These are phyloP conservation scores for Philonicus albiceps DNA, from an alignment of 2,888 invertebrate genomes.

Conservation along the genomic window DNA sequence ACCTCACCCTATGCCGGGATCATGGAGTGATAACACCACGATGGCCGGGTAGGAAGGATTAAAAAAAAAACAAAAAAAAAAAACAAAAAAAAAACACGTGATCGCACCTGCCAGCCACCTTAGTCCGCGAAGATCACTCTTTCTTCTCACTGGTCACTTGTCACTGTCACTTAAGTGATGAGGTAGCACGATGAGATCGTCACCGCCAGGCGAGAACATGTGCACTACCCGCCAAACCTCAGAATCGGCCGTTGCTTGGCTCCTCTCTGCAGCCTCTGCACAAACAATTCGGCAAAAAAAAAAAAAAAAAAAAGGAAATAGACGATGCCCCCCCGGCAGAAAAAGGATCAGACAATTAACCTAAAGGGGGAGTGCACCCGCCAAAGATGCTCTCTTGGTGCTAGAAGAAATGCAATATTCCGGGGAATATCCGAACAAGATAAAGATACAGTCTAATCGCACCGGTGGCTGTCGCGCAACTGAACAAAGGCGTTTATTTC, in stretches of 20 bases:
- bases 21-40: background rate
- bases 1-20: background rate
- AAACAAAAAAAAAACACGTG: background rate
- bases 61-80: background rate
- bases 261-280: background rate
- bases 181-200: background rate
- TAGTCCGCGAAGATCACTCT: background rate
- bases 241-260: background rate
- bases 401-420: conserved; percentile 13
- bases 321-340: too few species aligned
- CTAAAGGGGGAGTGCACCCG: conserved; percentile 15
- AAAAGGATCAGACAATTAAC: conserved; percentile 1
- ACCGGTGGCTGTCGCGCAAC: conserved; percentile 73
- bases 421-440: conserved; percentile 25
- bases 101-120: background rate
- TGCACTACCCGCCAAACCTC: background rate
- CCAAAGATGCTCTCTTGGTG: background rate
- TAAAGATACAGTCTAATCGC: conserved; percentile 63
- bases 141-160: background rate
- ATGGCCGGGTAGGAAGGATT: background rate
- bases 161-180: background rate
- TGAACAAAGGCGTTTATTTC: conserved; percentile 55
- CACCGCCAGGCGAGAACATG: conserved; percentile 25
- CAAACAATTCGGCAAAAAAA: background rate
- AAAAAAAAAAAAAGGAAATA: too few species aligned